phyloP scores from a whole-genome alignment of 2,888 invertebrate genomes.

The Nomada flava region DNA sequence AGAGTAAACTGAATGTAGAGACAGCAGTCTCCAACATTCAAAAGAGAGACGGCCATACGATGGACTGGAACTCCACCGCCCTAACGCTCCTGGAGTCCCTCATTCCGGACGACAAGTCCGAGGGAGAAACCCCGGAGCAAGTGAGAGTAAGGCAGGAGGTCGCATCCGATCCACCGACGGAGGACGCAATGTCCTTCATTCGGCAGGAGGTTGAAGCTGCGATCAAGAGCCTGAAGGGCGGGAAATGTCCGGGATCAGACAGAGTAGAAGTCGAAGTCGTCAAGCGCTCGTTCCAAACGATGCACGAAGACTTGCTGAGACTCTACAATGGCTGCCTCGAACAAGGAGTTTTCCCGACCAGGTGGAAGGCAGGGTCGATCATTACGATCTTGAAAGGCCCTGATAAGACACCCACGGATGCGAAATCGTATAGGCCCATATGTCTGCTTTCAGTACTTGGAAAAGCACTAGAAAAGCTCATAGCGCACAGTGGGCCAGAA shows the following conservation, averaged over 20 bases:
- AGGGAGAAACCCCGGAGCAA: neutral
- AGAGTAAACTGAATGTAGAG: neutral
- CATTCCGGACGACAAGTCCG: neutral
- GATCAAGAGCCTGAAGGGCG: neutral
- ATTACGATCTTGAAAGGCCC: neutral
- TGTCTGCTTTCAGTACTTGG: conserved; percentile 19
- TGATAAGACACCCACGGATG: neutral
- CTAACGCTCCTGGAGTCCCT: neutral
- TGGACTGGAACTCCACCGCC: neutral
- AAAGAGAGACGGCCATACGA: neutral
- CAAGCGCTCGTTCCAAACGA: neutral
- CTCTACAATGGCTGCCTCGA: conserved; percentile 15
- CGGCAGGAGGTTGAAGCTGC: neutral
- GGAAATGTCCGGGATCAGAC: conserved; percentile 14
- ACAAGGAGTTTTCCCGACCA: neutral
- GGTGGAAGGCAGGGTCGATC: conserved; percentile 15
- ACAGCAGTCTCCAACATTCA: neutral
- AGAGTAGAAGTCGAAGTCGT: neutral
- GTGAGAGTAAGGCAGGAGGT: neutral
- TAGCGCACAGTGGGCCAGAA: neutral
- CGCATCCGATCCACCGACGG: neutral
- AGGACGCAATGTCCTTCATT: neutral
- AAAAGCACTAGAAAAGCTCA: conserved; percentile 6
- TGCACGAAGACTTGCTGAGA: neutral
- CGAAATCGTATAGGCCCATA: conserved; percentile 30